Percentiles rank a stretch among this genome's conserved stretches.
phyloP scores from a whole-genome alignment of 2,888 invertebrate genomes.

The Ochropleura plecta region DNA sequence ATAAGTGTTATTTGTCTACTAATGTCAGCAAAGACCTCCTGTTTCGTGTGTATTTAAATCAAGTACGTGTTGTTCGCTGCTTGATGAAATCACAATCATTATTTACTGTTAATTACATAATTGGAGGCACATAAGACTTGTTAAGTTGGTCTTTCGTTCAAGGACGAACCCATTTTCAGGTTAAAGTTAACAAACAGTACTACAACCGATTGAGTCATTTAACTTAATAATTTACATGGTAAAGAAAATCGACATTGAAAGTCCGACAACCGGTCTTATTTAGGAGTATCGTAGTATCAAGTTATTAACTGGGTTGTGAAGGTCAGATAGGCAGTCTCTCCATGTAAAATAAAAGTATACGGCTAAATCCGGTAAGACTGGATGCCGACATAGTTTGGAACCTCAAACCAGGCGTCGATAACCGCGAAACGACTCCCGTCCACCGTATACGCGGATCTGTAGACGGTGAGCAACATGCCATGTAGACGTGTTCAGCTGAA shows the following conservation, averaged over 20 bases:
- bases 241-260: neutral
- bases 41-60: neutral
- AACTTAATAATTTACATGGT: neutral
- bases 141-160: neutral
- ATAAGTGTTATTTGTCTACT: conserved; percentile 1
- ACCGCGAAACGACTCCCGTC: no score
- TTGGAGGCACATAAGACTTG: neutral
- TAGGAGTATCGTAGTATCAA: no score
- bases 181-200: neutral
- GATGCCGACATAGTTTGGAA: no score
- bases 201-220: neutral
- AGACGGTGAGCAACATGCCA: no score
- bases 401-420: no score
- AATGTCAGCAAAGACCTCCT: neutral
- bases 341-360: no score
- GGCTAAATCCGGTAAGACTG: no score
- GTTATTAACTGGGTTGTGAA: no score
- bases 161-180: neutral
- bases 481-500: no score
- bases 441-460: no score
- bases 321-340: no score
- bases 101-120: neutral
- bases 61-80: neutral
- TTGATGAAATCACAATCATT: conserved; percentile 2
- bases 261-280: no score